A percentile compares a stretch with the other conserved stretches of the same genome.
phyloP scores from a whole-genome alignment of 2,888 invertebrate genomes.

The Protula sp. region DNA sequence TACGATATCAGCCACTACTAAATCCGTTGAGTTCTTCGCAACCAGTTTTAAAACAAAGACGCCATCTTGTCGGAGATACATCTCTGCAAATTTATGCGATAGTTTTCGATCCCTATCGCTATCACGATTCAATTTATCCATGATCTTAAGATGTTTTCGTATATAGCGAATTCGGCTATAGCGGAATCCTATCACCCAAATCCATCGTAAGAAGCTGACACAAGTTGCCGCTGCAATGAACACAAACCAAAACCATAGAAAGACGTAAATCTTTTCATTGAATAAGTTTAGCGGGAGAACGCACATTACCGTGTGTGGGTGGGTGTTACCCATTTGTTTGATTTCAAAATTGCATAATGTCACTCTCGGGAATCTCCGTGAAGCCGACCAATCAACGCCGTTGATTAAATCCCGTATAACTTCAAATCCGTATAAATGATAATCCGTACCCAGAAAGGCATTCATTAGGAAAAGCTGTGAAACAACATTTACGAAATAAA shows the following conservation, averaged over 20 bases:
- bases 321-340: constrained; percentile 52
- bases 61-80: constrained; percentile 28
- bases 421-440: constrained; percentile 55
- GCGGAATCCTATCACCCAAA: constrained; percentile 51
- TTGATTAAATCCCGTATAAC: constrained; percentile 54
- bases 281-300: constrained; percentile 44
- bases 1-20: constrained; percentile 29
- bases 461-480: constrained; percentile 57
- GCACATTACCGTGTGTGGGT: constrained; percentile 54
- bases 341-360: constrained; percentile 54
- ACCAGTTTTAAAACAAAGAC: constrained; percentile 29
- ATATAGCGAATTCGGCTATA: constrained; percentile 52
- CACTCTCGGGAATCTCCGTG: constrained; percentile 50
- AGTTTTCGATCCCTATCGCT: constrained; percentile 26
- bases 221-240: constrained; percentile 54
- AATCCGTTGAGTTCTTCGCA: constrained; percentile 30
- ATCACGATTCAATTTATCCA: constrained; percentile 37
- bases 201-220: constrained; percentile 54
- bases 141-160: constrained; percentile 54
- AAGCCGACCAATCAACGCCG: constrained; percentile 48
- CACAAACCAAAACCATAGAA: constrained; percentile 58
- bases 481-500: constrained; percentile 54
- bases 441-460: constrained; percentile 55
- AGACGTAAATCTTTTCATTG: constrained; percentile 53
- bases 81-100: constrained; percentile 28